These are phyloP conservation scores for Blastobasis lacticolella DNA, from an alignment of 2,888 invertebrate genomes.

Conservation along the genomic window DNA sequence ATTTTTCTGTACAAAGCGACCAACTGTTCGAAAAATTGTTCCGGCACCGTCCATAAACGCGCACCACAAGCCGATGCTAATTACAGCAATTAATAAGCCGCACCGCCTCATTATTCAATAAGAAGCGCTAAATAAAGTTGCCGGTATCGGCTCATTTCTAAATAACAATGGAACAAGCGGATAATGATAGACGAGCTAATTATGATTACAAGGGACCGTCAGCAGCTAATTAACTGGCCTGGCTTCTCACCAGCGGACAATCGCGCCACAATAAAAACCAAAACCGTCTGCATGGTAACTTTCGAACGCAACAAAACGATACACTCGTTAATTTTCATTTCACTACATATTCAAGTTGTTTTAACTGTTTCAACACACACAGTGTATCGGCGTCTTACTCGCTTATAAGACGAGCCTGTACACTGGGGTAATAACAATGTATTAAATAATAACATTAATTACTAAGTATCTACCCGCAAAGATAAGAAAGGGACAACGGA, in stretches of 20 bases:
- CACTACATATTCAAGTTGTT: slow-evolving; percentile 33
- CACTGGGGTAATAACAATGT: slow-evolving; percentile 61
- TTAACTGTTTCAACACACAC: slow-evolving; percentile 50
- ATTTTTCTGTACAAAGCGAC: too few species aligned
- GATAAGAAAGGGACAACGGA: slow-evolving; percentile 62
- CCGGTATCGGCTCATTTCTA: slow-evolving; percentile 34
- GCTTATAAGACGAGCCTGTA: slow-evolving; percentile 42
- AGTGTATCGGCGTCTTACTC: slow-evolving; percentile 39
- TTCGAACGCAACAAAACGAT: slow-evolving; percentile 38
- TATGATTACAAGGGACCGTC: slow-evolving; percentile 16
- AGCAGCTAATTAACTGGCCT: too few species aligned
- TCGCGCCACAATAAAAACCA: slow-evolving; percentile 42
- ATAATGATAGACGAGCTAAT: slow-evolving; percentile 51
- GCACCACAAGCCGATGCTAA: too few species aligned
- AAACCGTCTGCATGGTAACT: slow-evolving; percentile 40
- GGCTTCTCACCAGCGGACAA: slow-evolving; percentile 24
- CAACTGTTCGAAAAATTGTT: too few species aligned
- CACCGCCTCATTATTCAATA: slow-evolving; percentile 17
- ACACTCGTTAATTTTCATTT: slow-evolving; percentile 44
- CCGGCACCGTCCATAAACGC: too few species aligned
- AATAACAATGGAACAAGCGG: slow-evolving; percentile 41
- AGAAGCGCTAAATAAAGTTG: slow-evolving; percentile 36
- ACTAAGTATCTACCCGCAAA: slow-evolving; percentile 55
- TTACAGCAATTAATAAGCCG: too few species aligned
- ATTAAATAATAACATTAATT: slow-evolving; percentile 71